A percentile compares a stretch with the other conserved stretches of the same genome.
Conservation (phyloP, 2,888 invertebrate genomes). For the Muscina levida region DNA sequence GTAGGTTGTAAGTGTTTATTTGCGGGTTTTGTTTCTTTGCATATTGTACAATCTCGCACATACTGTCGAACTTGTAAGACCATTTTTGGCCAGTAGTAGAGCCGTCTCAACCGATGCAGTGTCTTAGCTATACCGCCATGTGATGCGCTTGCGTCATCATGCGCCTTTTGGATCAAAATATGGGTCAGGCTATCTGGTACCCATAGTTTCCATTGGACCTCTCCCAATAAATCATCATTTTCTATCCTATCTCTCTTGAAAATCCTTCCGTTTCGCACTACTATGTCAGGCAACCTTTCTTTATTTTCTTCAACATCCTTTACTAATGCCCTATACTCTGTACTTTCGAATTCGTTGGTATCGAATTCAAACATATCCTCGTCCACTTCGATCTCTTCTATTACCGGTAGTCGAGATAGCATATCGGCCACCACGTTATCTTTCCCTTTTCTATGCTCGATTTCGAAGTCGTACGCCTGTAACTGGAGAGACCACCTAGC, state of each 20-base stretch:
- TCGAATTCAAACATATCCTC: constrained; percentile 15
- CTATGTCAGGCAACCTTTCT: constrained; percentile 34
- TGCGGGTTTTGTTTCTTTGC: too few relatives aligned
- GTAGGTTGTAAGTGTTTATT: too few relatives aligned
- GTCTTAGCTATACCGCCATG: constrained; percentile 57
- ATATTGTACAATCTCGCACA: too few relatives aligned
- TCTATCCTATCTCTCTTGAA: not conserved
- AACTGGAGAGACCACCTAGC: constrained; percentile 33
- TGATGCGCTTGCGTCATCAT: constrained; percentile 28
- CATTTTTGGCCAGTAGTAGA: constrained; percentile 28
- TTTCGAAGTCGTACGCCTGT: constrained; percentile 8
- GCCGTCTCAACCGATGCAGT: too few relatives aligned
- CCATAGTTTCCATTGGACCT: constrained; percentile 42
- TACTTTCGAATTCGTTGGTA: constrained; percentile 15
- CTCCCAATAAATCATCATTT: constrained; percentile 16
- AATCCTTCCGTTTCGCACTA: not conserved
- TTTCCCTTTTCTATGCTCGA: constrained; percentile 29
- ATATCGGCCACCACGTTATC: constrained; percentile 40
- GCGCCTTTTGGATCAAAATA: constrained; percentile 38
- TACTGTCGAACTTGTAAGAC: not conserved
- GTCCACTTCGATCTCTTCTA: not conserved
- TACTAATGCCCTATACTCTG: constrained; percentile 39
- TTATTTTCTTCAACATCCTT: constrained; percentile 21
- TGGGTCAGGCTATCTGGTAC: constrained; percentile 36
- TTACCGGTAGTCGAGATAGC: not conserved